Percentiles rank a stretch among this genome's conserved stretches.
These are phyloP conservation scores for Trematomus loennbergii DNA, from an alignment of 2,113 vertebrate species.

Conservation along the genomic window DNA sequence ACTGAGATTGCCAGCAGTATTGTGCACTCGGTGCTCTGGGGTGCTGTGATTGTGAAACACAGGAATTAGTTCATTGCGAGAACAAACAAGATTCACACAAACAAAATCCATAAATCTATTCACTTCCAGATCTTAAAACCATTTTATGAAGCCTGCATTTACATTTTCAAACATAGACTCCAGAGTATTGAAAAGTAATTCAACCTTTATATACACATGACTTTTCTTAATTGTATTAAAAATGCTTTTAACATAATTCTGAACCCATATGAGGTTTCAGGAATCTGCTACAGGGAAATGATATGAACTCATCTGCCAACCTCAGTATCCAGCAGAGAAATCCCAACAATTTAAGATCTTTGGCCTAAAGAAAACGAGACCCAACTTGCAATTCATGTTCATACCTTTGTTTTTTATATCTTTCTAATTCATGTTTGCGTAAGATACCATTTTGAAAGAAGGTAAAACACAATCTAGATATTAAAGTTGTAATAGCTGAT, in stretches of 20 bases:
- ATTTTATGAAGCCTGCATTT: too few species aligned
- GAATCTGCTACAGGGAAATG: too few species aligned
- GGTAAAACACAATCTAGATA: not conserved
- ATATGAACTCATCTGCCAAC: not conserved
- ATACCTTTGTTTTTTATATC: not conserved
- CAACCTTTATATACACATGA: too few species aligned
- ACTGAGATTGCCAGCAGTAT: not conserved
- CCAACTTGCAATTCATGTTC: not conserved
- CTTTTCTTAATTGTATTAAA: not conserved
- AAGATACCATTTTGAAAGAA: not conserved
- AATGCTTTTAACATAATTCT: not conserved
- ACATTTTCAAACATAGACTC: not conserved
- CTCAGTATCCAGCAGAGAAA: not conserved
- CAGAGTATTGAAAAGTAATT: not conserved
- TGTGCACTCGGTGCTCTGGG: constrained; percentile 3
- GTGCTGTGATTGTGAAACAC: not conserved
- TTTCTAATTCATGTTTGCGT: not conserved
- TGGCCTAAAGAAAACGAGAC: not conserved
- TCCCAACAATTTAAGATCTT: not conserved
- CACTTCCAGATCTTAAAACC: not conserved
- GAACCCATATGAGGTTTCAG: not conserved
- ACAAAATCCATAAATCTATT: not conserved
- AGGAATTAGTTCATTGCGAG: constrained; percentile 1
- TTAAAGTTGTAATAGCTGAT: not conserved
- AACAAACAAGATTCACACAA: constrained; percentile 16